Conservation (phyloP, 2,888 invertebrate species). For the Phortica okadai region DNA sequence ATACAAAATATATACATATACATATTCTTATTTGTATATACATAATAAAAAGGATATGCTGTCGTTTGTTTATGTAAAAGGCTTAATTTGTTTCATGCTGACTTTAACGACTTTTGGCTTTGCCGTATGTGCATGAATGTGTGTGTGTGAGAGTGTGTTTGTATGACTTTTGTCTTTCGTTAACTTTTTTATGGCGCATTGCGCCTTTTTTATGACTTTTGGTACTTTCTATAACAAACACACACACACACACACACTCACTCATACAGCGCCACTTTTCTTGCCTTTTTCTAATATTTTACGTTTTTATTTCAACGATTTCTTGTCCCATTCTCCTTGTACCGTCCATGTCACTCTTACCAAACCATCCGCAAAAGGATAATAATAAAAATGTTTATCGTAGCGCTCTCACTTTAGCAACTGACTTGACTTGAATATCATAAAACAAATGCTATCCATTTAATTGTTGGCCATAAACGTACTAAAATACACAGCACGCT, state of each 20-base stretch:
- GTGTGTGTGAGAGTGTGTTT: slow-evolving; percentile 38
- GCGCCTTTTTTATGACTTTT: slow-evolving; percentile 69
- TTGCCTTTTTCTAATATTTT: slow-evolving; percentile 25
- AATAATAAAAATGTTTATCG: slow-evolving; percentile 69
- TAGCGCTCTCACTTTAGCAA: slow-evolving; percentile 54
- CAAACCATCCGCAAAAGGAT: slow-evolving; percentile 55
- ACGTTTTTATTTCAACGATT: slow-evolving; percentile 13
- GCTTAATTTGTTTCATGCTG: slow-evolving; percentile 65
- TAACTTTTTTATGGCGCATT: slow-evolving; percentile 71
- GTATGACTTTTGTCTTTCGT: slow-evolving; percentile 66
- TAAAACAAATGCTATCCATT: slow-evolving; percentile 73
- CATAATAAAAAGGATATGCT: slow-evolving; percentile 56
- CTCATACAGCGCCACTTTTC: slow-evolving; percentile 20
- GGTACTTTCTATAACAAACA: slow-evolving; percentile 6
- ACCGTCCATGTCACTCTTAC: background rate
- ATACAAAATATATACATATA: slow-evolving; percentile 18
- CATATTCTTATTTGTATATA: slow-evolving; percentile 49
- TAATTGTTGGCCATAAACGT: slow-evolving; percentile 74
- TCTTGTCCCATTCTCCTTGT: background rate
- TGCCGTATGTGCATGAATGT: slow-evolving; percentile 36
- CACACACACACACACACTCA: background rate
- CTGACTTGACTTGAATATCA: slow-evolving; percentile 57
- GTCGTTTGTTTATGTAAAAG: slow-evolving; percentile 67
- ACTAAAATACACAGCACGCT: slow-evolving; percentile 49
- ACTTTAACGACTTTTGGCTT: slow-evolving; percentile 45